Evolutionary conservation across 2,888 invertebrate genomes (phyloP).

Genomic region (Anticlea derivata): DNA sequence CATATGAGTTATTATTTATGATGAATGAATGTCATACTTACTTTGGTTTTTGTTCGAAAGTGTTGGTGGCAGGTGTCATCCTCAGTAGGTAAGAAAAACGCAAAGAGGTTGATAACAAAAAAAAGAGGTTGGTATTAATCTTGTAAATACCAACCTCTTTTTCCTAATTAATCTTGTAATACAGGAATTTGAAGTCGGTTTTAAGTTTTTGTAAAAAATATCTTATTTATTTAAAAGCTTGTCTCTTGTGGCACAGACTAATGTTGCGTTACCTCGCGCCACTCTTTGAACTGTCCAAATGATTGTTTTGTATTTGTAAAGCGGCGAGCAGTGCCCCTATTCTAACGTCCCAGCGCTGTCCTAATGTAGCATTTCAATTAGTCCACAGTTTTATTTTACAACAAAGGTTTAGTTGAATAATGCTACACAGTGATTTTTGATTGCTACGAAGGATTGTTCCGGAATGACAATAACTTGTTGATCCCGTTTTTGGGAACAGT

Average conservation of each 20-base stretch:
- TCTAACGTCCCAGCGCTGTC: slow-evolving; percentile 55
- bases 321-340: slow-evolving; percentile 73
- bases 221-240: not conserved
- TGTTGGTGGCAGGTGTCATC: no score
- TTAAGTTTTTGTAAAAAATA: no score
- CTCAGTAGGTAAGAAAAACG: no score
- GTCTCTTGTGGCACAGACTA: slow-evolving; percentile 42
- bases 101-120: no score
- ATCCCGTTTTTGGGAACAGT: slow-evolving; percentile 41
- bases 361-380: slow-evolving; percentile 79
- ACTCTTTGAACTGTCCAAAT: slow-evolving; percentile 80
- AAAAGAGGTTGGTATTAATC: no score
- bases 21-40: no score
- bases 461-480: slow-evolving; percentile 46
- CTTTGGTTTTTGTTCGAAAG: no score
- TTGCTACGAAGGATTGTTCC: slow-evolving; percentile 42
- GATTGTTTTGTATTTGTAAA: slow-evolving; percentile 83
- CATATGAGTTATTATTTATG: no score
- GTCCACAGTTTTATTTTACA: slow-evolving; percentile 68
- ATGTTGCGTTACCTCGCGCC: slow-evolving; percentile 68
- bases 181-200: no score
- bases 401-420: slow-evolving; percentile 62
- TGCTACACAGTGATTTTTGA: slow-evolving; percentile 53
- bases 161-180: no score
- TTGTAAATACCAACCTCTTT: no score